These are phyloP conservation scores for Heliocidaris erythrogramma DNA, from an alignment of 35 echinoderm and acorn worm genomes.

Conservation along the genomic window DNA sequence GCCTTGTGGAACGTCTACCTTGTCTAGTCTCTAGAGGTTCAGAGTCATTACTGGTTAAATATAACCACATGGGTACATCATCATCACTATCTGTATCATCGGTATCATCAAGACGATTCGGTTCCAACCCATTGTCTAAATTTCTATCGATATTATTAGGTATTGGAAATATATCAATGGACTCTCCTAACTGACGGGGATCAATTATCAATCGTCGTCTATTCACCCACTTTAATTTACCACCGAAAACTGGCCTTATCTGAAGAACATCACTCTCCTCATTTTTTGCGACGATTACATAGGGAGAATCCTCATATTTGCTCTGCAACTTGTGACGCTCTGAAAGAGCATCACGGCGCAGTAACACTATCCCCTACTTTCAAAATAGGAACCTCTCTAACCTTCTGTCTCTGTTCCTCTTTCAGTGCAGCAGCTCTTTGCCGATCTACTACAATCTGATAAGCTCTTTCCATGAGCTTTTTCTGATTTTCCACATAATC, in stretches of 20 bases:
- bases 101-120: too few species aligned
- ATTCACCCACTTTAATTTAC: background rate
- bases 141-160: background rate
- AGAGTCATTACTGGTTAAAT: too few species aligned
- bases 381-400: background rate
- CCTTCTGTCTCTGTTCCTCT: too few species aligned
- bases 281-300: conserved; percentile 19
- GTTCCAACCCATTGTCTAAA: too few species aligned
- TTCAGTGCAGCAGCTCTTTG: background rate
- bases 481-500: too few species aligned
- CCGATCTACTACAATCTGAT: background rate
- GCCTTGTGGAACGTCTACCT: too few species aligned
- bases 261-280: conserved; percentile 17
- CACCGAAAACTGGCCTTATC: conserved; percentile 13
- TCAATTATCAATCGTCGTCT: conserved; percentile 2
- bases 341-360: background rate
- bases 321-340: conserved; percentile 30
- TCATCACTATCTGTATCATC: too few species aligned
- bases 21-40: too few species aligned
- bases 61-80: too few species aligned
- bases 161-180: background rate
- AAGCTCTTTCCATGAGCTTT: too few species aligned
- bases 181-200: conserved; percentile 6
- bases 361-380: conserved; percentile 29
- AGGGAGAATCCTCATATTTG: background rate